Base-by-base conservation (phyloP, 2,888 invertebrate species). In the Erebia ligea region DNA sequence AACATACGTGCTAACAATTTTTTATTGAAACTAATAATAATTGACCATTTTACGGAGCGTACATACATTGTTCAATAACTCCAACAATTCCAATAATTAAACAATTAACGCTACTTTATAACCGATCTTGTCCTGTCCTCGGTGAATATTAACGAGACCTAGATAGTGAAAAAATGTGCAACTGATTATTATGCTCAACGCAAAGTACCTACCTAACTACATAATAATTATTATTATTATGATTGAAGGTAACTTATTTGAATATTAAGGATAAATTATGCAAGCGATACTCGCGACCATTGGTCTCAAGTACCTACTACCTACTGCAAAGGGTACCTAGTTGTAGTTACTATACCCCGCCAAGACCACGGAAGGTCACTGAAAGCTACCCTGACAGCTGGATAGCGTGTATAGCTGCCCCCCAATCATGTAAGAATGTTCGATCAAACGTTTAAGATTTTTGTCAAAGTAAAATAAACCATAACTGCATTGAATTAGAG, bases 31-130 rank as follows among this genome's bases (percentile, higher is more conserved):
- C 10, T 58, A 59, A 54, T 59, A 17, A 42, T 45, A 61, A 61
- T 61, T 61, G 61, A 19, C 19, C 40, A 42, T 21, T 62, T 62
- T 21, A 17, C 54, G 54, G 48, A 62, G 48, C 45, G 48, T 52
- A 59, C n/a, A n/a, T n/a, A 58, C 59, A 65, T 58, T 68, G 54
- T 58, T 65, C 45, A 45, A 67, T 50, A 67, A 71, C 50, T 63
- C 5, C 48, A 34, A 68, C 48, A 61, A 52, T 68, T 69, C 57
- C 40, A 52, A 42, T 59, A 62, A 62, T 66, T 42, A 62, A 72
- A 69, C 63, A 72, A 72, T 69, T 72, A 69, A 67, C 42, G 56
- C 48, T 56, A 50, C 40, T 62, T 40, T 56, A 62, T 67, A 34
- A 13, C 54, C 13, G 17, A 54, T 42, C 42, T 52, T 72, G 57